Conservation (phyloP, 2,113 vertebrate species). For the Sinocyclocheilus anshuiensis region DNA sequence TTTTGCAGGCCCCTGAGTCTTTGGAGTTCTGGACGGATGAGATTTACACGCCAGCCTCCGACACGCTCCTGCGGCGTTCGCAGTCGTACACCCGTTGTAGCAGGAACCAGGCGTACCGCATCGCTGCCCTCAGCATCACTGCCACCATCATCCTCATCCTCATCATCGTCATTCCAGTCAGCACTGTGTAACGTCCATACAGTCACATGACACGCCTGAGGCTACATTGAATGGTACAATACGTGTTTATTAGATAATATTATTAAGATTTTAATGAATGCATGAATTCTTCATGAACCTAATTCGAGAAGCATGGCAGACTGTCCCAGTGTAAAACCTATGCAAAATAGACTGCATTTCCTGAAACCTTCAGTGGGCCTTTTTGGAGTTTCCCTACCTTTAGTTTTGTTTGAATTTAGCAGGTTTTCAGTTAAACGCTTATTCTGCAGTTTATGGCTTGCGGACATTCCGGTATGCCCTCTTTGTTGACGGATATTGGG, state of each 20-base stretch:
- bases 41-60: constrained; percentile 69
- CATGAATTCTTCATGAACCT: constrained; percentile 65
- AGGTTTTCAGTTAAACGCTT: constrained; percentile 9
- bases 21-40: constrained; percentile 46
- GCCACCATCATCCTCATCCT: constrained; percentile 57
- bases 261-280: constrained; percentile 22
- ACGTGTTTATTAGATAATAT: neutral
- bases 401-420: constrained; percentile 20
- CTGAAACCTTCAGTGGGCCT: neutral
- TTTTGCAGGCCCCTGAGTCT: constrained; percentile 50
- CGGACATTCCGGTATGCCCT: constrained; percentile 43
- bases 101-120: constrained; percentile 48
- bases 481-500: constrained; percentile 33
- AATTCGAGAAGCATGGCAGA: neutral
- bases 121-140: constrained; percentile 56
- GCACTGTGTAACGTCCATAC: constrained; percentile 44
- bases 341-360: neutral
- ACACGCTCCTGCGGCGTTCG: constrained; percentile 55
- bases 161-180: constrained; percentile 57
- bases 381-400: neutral
- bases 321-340: neutral
- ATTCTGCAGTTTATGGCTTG: constrained; percentile 32
- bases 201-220: constrained; percentile 22
- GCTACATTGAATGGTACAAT: constrained; percentile 5
- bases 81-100: constrained; percentile 46